A percentile compares a stretch with the other conserved stretches of the same genome.
phyloP scores from a whole-genome alignment of 64 coral and sea anemone species.

The Orbicella faveolata region DNA sequence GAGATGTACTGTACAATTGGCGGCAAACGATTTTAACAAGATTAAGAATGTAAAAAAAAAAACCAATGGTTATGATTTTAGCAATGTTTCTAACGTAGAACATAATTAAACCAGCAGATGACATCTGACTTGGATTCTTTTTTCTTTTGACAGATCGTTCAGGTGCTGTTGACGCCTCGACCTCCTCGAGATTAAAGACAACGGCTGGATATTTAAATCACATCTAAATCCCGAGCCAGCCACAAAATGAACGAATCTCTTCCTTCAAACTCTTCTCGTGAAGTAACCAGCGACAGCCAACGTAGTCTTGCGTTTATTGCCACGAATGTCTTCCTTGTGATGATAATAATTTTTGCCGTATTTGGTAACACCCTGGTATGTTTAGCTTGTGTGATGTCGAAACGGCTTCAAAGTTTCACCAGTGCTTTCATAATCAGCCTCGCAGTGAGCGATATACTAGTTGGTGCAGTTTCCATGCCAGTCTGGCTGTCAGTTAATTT shows the following conservation, averaged over 20 bases:
- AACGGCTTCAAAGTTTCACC: constrained; percentile 64
- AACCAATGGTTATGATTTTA: too few relatives aligned
- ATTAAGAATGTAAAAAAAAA: too few relatives aligned
- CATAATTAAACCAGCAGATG: too few relatives aligned
- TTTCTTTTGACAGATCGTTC: too few relatives aligned
- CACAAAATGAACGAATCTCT: constrained; percentile 10
- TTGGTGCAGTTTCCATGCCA: constrained; percentile 67
- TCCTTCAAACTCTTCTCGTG: not conserved
- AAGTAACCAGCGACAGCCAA: not conserved
- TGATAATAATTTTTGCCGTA: constrained; percentile 50
- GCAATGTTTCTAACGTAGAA: too few relatives aligned
- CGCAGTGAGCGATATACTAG: constrained; percentile 61
- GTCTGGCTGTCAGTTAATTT: constrained; percentile 59
- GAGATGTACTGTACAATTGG: too few relatives aligned
- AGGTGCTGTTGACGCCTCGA: not conserved
- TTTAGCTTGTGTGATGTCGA: constrained; percentile 60
- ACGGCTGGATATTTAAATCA: not conserved
- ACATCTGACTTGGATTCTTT: too few relatives aligned
- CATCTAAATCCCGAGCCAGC: too few relatives aligned
- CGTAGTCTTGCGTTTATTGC: not conserved
- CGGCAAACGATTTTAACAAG: too few relatives aligned
- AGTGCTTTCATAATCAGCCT: constrained; percentile 69
- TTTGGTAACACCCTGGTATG: constrained; percentile 71
- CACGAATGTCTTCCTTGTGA: constrained; percentile 34
- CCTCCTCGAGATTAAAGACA: not conserved